Conservation (phyloP, 2,113 vertebrate species). For the Zosterops lateralis region DNA sequence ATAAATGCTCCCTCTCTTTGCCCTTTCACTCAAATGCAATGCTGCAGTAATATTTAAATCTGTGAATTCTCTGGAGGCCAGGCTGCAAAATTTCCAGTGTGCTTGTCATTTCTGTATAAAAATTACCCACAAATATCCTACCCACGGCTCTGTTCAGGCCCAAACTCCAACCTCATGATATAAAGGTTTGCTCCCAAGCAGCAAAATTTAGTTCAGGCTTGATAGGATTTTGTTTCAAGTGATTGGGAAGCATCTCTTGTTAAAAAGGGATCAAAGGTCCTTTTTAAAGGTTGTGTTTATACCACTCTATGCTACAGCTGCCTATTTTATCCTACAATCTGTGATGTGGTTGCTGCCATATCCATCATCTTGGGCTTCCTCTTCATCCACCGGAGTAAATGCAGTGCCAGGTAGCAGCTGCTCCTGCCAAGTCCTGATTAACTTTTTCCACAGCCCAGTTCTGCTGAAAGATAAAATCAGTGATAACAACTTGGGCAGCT, state of each 20-base stretch:
- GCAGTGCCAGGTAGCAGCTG: neutral
- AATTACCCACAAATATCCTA: neutral
- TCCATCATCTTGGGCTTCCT: neutral
- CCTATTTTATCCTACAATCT: neutral
- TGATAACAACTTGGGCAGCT: neutral
- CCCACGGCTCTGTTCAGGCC: neutral
- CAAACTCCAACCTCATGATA: neutral
- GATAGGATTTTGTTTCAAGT: neutral
- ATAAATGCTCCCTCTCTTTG: slow-evolving; percentile 16
- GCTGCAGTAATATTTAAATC: neutral
- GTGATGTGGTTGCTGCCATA: neutral
- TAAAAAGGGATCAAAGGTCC: neutral
- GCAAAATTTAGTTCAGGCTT: neutral
- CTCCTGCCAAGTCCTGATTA: neutral
- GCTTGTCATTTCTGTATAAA: neutral
- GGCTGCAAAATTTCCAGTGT: neutral
- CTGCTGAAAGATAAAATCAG: neutral
- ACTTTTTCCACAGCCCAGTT: neutral
- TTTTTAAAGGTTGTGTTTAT: neutral
- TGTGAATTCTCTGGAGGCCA: neutral
- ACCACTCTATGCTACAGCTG: neutral
- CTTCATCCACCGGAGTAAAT: accelerated
- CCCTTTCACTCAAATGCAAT: neutral
- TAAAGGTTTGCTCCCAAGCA: neutral
- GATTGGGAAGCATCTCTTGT: neutral